Conservation (phyloP, 2,888 invertebrate genomes). For the Apotomis betuletana region DNA sequence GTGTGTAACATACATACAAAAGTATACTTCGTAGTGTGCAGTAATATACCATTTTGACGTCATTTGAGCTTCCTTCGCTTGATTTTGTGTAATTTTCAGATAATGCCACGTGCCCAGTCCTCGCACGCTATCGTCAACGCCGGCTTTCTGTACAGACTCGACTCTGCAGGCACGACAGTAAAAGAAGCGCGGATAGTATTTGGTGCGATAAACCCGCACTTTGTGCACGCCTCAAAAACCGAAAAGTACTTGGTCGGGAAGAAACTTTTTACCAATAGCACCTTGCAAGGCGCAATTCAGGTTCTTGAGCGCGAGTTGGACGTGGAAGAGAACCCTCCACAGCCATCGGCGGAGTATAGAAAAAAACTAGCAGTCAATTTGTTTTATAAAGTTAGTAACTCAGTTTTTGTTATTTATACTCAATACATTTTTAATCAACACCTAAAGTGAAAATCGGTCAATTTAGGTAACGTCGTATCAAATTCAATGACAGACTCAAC, state of each 20-base stretch:
- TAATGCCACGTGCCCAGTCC: conserved; percentile 59
- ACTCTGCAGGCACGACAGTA: conserved; percentile 4
- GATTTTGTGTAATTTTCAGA: not conserved
- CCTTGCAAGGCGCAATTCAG: conserved; percentile 66
- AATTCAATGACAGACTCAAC: too few relatives aligned
- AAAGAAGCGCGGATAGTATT: conserved; percentile 13
- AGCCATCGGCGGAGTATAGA: conserved; percentile 83
- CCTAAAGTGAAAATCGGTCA: too few relatives aligned
- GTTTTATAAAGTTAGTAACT: conserved; percentile 84
- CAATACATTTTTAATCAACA: too few relatives aligned
- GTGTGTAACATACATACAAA: not conserved
- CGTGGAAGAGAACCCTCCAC: conserved; percentile 68
- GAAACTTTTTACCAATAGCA: conserved; percentile 64
- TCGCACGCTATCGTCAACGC: conserved; percentile 87
- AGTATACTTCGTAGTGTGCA: too few relatives aligned
- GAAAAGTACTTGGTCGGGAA: conserved; percentile 69
- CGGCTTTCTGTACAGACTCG: conserved; percentile 76
- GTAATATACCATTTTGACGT: too few relatives aligned
- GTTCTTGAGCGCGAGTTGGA: conserved; percentile 57
- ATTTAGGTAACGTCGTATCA: too few relatives aligned
- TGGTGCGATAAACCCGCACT: conserved; percentile 5
- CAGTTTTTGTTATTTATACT: too few relatives aligned
- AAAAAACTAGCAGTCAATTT: conserved; percentile 84
- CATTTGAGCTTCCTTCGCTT: too few relatives aligned
- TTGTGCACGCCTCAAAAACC: conserved; percentile 14